These are phyloP conservation scores for Lasioglossum calceatum DNA, from an alignment of 2,888 invertebrate species.

Conservation along the genomic window DNA sequence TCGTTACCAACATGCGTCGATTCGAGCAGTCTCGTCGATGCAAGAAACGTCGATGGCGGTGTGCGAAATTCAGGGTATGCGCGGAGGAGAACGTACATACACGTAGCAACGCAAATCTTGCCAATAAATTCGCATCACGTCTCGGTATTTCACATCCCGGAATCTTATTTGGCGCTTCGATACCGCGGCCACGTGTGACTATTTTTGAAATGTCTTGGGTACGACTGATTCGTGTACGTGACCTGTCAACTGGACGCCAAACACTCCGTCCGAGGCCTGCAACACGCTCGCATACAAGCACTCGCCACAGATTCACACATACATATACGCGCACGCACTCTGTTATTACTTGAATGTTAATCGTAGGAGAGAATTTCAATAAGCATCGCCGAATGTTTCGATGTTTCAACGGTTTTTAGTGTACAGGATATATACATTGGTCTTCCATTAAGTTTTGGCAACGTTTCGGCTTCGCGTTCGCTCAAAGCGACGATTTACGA, in stretches of 20 bases:
- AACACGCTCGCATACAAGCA: not conserved
- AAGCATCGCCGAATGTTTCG: conserved; percentile 74
- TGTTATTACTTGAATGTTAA: conserved; percentile 59
- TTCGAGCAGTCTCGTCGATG: conserved; percentile 24
- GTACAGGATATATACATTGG: conserved; percentile 78
- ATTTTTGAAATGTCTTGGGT: conserved; percentile 23
- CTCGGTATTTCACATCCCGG: conserved; percentile 42
- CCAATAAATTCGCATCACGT: conserved; percentile 52
- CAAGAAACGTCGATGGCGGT: not conserved
- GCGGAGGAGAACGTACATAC: conserved; percentile 6
- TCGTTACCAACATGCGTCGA: conserved; percentile 52
- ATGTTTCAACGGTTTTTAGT: conserved; percentile 64
- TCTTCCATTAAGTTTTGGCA: conserved; percentile 72
- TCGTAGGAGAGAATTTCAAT: conserved; percentile 68
- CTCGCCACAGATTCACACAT: not conserved
- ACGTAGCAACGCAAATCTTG: conserved; percentile 41
- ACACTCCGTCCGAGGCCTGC: not conserved
- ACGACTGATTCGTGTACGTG: conserved; percentile 24
- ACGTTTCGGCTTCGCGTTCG: conserved; percentile 57
- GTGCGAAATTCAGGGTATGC: not conserved
- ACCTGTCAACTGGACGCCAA: conserved; percentile 13
- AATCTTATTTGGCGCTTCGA: conserved; percentile 43
- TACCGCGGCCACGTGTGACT: conserved; percentile 25
- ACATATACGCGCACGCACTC: not conserved
- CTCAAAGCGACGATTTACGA: conserved; percentile 48